A percentile compares a stretch with the other conserved stretches of the same genome.
Evolutionary conservation across 2,888 invertebrate species (phyloP).

Genomic region (Mimas tiliae): DNA sequence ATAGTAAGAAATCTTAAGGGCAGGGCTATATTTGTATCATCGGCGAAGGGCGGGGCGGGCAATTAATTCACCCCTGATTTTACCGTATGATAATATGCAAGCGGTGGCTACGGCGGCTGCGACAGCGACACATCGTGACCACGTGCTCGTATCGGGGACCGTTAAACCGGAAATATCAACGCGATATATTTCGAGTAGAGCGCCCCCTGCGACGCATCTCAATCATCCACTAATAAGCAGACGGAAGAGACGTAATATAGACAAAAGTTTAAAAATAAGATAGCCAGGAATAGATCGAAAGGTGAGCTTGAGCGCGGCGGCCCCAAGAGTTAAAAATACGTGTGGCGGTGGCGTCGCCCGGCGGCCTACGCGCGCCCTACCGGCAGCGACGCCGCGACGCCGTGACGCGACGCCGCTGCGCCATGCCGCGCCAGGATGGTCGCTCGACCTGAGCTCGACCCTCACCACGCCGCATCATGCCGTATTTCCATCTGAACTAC

Average conservation of each 20-base stretch:
- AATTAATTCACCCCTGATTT: constrained; percentile 41
- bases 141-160: constrained; percentile 56
- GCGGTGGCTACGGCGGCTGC: constrained; percentile 26
- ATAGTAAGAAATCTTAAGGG: constrained; percentile 32
- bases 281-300: constrained; percentile 79
- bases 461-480: not conserved
- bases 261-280: constrained; percentile 82
- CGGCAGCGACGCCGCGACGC: constrained; percentile 39
- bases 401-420: constrained; percentile 40
- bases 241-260: constrained; percentile 83
- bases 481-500: not conserved
- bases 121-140: constrained; percentile 48
- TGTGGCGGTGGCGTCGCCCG: constrained; percentile 55
- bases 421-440: constrained; percentile 44
- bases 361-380: constrained; percentile 65
- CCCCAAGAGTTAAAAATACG: constrained; percentile 77
- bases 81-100: constrained; percentile 55
- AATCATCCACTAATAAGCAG: constrained; percentile 83
- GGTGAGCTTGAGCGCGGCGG: constrained; percentile 80
- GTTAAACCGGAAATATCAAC: constrained; percentile 73
- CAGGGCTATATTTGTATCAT: constrained; percentile 25
- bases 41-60: constrained; percentile 22
- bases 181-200: constrained; percentile 69
- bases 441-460: constrained; percentile 30
- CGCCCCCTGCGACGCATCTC: constrained; percentile 83